Evolutionary conservation across 2,888 invertebrate genomes (phyloP).

Genomic region (Diarsia mendica): DNA sequence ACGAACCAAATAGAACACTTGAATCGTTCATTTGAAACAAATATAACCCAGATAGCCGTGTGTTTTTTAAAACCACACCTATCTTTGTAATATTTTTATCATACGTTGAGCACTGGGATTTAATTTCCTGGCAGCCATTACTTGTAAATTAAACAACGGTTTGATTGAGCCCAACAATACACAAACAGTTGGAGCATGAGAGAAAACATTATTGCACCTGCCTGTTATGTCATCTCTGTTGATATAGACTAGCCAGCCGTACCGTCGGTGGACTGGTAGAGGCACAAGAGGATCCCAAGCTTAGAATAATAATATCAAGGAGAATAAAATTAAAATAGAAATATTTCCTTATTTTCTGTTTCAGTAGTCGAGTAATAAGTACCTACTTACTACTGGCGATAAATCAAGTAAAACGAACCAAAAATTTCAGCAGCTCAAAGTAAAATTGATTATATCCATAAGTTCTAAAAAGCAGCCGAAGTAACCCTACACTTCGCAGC

Average conservation of each 20-base stretch:
- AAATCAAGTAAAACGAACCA: conserved; percentile 9
- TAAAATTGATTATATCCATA: conserved; percentile 33
- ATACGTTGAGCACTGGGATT: not conserved
- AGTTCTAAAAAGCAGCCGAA: conserved; percentile 19
- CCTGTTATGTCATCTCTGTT: conserved; percentile 3
- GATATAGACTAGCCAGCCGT: not conserved
- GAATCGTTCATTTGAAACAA: conserved; percentile 2
- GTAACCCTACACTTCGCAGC: conserved; percentile 37
- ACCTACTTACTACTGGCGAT: not conserved
- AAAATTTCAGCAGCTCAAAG: conserved; percentile 22
- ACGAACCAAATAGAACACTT: not conserved
- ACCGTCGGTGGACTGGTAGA: not conserved
- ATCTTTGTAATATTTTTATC: not conserved
- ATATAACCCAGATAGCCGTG: not conserved
- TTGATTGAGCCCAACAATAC: conserved; percentile 5
- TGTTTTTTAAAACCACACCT: not conserved
- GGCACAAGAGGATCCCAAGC: too few species aligned
- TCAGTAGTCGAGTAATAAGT: not conserved
- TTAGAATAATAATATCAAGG: not conserved
- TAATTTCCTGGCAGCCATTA: conserved; percentile 1
- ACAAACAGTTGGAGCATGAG: not conserved
- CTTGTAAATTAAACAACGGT: conserved; percentile 2
- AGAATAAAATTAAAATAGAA: not conserved
- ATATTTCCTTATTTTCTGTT: not conserved
- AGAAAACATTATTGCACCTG: conserved; percentile 22